Percentiles rank a stretch among this genome's conserved stretches.
These are phyloP conservation scores for Trinectes maculatus DNA, from an alignment of 2,113 vertebrate genomes.

Conservation along the genomic window DNA sequence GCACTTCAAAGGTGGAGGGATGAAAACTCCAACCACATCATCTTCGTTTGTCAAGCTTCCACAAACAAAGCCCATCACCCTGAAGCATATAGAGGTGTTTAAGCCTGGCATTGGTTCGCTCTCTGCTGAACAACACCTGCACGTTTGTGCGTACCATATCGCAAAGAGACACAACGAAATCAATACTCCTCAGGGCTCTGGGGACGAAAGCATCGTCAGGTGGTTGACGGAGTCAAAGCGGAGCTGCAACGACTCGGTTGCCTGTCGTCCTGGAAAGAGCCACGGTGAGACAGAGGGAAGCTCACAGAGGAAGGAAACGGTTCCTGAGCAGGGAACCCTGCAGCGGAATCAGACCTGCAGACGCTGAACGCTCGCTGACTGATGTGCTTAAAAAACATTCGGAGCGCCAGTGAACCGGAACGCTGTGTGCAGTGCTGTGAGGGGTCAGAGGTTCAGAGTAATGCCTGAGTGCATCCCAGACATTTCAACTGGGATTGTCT, in stretches of 20 bases:
- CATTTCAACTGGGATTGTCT: constrained; percentile 41
- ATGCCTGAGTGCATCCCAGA: constrained; percentile 39
- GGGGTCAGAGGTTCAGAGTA: constrained; percentile 47
- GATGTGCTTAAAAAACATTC: constrained; percentile 50
- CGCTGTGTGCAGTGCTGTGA: constrained; percentile 12
- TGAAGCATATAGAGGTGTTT: constrained; percentile 16
- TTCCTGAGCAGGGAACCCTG: constrained; percentile 40
- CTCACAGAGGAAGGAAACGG: constrained; percentile 17
- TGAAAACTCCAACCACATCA: constrained; percentile 51
- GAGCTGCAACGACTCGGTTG: constrained; percentile 40
- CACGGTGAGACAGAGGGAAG: constrained; percentile 6
- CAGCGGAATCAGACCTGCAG: constrained; percentile 49
- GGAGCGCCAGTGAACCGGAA: constrained; percentile 28
- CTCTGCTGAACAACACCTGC: neutral
- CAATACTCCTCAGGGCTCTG: constrained; percentile 39
- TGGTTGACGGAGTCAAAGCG: constrained; percentile 27
- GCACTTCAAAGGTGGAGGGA: constrained; percentile 60
- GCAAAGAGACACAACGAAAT: constrained; percentile 13
- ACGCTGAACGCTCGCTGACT: constrained; percentile 49
- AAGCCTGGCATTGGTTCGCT: constrained; percentile 6
- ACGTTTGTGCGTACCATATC: neutral
- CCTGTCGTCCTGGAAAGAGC: constrained; percentile 35
- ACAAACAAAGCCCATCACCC: constrained; percentile 39
- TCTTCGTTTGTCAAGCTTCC: constrained; percentile 26
- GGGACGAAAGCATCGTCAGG: constrained; percentile 45